Evolutionary conservation across 2,888 invertebrate genomes (phyloP).

Genomic region (Tinea pellionella): DNA sequence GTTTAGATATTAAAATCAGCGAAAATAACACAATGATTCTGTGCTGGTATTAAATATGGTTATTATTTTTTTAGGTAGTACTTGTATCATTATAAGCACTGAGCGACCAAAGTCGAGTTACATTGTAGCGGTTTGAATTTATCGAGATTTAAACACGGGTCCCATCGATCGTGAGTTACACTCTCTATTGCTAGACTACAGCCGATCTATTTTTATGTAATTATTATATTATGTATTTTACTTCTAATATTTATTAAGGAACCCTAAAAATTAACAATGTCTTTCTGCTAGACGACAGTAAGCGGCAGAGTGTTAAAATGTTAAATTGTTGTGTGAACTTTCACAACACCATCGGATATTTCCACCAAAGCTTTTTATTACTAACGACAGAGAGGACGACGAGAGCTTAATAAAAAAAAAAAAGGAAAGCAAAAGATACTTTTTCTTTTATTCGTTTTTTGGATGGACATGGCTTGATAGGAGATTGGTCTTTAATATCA

Average conservation of each 20-base stretch:
- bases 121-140: no score
- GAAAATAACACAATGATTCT: no score
- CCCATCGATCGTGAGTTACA: no score
- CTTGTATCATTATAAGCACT: no score
- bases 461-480: slow-evolving; percentile 21
- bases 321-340: slow-evolving; percentile 67
- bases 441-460: slow-evolving; percentile 25
- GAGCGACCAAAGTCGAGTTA: no score
- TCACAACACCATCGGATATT: slow-evolving; percentile 46
- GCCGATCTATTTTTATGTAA: no score
- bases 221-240: no score
- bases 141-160: no score
- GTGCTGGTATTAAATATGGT: no score
- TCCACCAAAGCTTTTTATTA: slow-evolving; percentile 31
- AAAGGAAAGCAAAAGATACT: slow-evolving; percentile 8
- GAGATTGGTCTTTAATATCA: slow-evolving; percentile 16
- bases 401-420: slow-evolving; percentile 22
- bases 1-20: no score
- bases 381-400: slow-evolving; percentile 26
- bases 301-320: slow-evolving; percentile 56
- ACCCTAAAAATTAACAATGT: slow-evolving; percentile 11
- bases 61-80: no score
- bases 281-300: slow-evolving; percentile 1
- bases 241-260: not conserved
- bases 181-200: no score